Conservation (phyloP, 2,888 invertebrate species). For the Lutraria lutraria region DNA sequence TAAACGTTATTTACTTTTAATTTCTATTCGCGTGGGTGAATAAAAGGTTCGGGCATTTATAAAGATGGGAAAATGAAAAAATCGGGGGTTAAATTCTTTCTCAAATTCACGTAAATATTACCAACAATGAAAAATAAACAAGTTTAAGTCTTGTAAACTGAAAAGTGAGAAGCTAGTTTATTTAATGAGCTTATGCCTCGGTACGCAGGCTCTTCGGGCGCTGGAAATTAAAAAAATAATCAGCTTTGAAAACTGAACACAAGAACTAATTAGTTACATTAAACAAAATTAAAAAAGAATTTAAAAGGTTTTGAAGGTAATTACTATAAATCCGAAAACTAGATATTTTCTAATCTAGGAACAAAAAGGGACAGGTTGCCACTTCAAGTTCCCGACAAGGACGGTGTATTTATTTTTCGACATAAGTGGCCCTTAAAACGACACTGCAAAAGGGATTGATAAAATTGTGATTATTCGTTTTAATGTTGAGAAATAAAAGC, state of each 20-base stretch:
- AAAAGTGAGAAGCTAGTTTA: constrained; percentile 31
- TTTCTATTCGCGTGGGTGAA: constrained; percentile 41
- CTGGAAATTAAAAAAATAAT: constrained; percentile 28
- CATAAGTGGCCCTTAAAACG: constrained; percentile 41
- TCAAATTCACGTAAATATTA: constrained; percentile 43
- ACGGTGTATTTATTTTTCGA: constrained; percentile 57
- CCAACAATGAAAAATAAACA: constrained; percentile 49
- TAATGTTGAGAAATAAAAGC: neutral
- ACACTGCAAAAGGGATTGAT: constrained; percentile 43
- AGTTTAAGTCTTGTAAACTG: constrained; percentile 33
- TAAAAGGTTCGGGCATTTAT: constrained; percentile 25
- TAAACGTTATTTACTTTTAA: constrained; percentile 53
- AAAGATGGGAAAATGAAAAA: neutral
- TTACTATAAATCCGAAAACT: constrained; percentile 28
- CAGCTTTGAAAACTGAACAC: constrained; percentile 22
- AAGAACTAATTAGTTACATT: constrained; percentile 48
- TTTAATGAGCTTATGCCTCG: constrained; percentile 19
- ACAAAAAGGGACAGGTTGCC: constrained; percentile 31
- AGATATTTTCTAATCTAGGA: constrained; percentile 18
- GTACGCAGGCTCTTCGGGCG: constrained; percentile 23
- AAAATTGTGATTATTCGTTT: constrained; percentile 37
- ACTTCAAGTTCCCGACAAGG: constrained; percentile 43
- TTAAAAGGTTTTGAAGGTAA: constrained; percentile 40
- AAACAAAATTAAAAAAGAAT: constrained; percentile 55
- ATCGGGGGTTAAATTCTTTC: constrained; percentile 49